Evolutionary conservation across 2,888 invertebrate species (phyloP), one percentile per base, ranked within the genome.

Genomic region (Machimus atricapillus): DNA sequence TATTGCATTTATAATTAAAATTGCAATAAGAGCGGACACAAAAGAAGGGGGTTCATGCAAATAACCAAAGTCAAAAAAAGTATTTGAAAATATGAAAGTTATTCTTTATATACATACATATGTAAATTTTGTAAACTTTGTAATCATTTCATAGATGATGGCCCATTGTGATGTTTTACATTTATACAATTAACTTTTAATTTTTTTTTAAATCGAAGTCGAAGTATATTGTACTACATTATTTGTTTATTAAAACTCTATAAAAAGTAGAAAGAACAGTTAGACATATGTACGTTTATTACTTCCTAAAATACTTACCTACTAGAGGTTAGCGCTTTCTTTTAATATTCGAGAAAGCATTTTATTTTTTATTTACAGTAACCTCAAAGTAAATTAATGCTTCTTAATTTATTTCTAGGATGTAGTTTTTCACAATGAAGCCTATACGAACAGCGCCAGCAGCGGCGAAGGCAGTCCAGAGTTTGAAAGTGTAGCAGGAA

Each of bases 351-450:
- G 9, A 23, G 4, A 66, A 66, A 23, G 8, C 8, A 1, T 12
- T 58, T 58, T 27, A 23, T 58, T 12, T 58, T 23, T 27, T 66
- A 66, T 66, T 74, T 2, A 2, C 5, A 74, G 27, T 6, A 31
- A 12, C 31, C 1, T 14, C 83, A n/a, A 40, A 14, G 8, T 83
- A 12, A 73, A 73, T 19, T 74, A 81, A 23, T 19, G 58, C 37
- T 77, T 56, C 56, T 86, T 87, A 73, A 43, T 88, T 89, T 87
- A 88, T 89, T 91, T 91, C 88, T 89, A 95, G 95, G 95, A 96
- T 90, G 95, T 95, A 87, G 95, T 96, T 89, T 97, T 95, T 91
- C 96, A 96, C 91, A 96, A 96, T 90, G 97, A 97, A 91, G 95
- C 95, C 0, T 96, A 95, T 91, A 95, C 95, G 90, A 95, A 95